Evolutionary conservation across 2,888 invertebrate genomes (phyloP).

Genomic region (Drosophila cracens): DNA sequence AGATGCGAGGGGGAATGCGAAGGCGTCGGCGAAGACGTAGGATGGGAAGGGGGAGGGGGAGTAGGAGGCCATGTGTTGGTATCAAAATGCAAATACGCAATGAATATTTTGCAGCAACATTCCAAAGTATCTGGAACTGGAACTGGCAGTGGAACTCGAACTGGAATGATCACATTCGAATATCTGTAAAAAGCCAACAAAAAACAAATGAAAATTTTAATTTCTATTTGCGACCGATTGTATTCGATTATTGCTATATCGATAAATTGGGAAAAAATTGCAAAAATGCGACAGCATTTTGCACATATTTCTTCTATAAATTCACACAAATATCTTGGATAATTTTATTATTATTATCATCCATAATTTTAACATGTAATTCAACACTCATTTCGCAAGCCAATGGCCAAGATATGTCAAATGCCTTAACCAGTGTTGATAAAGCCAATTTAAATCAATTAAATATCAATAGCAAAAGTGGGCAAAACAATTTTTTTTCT

Average conservation of each 20-base stretch:
- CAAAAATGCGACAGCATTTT: slow-evolving; percentile 1
- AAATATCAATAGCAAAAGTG: slow-evolving; percentile 6
- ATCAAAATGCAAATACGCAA: slow-evolving; percentile 59
- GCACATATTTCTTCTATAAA: slow-evolving; percentile 41
- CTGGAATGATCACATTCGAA: not conserved
- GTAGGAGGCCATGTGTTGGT: slow-evolving; percentile 51
- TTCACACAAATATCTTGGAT: slow-evolving; percentile 56
- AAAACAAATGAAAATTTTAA: not conserved
- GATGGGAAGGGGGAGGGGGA: not conserved
- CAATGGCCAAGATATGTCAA: slow-evolving; percentile 30
- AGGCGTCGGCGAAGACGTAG: not conserved
- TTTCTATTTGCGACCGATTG: not conserved
- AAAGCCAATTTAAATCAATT: slow-evolving; percentile 11
- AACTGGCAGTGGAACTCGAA: slow-evolving; percentile 6
- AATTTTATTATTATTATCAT: slow-evolving; percentile 50
- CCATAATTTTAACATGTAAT: slow-evolving; percentile 44
- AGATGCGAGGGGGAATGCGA: not conserved
- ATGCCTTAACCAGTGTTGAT: slow-evolving; percentile 11
- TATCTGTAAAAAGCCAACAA: slow-evolving; percentile 8
- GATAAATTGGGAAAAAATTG: not conserved
- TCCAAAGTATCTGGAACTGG: slow-evolving; percentile 33
- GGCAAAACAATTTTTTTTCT: slow-evolving; percentile 6
- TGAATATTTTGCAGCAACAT: slow-evolving; percentile 36
- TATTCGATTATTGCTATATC: not conserved
- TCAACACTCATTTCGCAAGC: slow-evolving; percentile 33